Evolutionary conservation across 2,113 vertebrate genomes (phyloP).

Genomic region (Ctenomys sociabilis): DNA sequence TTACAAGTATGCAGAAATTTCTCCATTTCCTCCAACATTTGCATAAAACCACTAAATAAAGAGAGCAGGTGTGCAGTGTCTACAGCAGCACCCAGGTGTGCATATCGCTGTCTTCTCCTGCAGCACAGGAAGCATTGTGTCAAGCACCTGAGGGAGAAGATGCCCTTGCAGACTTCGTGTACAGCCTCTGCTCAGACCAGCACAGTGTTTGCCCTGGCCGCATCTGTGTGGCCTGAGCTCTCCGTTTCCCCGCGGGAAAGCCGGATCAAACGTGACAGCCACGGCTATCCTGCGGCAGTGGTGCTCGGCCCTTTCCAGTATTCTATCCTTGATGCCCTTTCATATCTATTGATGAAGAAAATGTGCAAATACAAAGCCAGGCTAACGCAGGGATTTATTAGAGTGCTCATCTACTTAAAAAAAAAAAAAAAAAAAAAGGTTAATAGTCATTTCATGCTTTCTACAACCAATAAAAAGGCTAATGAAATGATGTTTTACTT

Average conservation of each 20-base stretch:
- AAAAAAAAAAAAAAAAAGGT: background rate
- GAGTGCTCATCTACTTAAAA: background rate
- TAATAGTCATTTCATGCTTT: background rate
- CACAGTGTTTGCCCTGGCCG: rapidly evolving
- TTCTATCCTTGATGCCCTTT: background rate
- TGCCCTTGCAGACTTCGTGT: rapidly evolving
- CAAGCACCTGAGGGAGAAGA: rapidly evolving
- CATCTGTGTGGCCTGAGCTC: background rate
- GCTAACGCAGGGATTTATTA: background rate
- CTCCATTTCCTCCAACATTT: background rate
- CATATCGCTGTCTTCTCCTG: rapidly evolving
- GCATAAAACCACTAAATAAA: background rate
- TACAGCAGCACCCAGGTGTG: rapidly evolving
- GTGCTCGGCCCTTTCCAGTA: background rate
- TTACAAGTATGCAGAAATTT: background rate
- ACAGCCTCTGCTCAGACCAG: background rate
- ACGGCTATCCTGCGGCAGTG: rapidly evolving
- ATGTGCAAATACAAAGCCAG: background rate
- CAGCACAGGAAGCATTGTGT: rapidly evolving
- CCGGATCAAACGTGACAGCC: rapidly evolving
- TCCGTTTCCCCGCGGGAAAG: background rate
- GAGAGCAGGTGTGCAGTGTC: rapidly evolving
- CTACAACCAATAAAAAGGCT: background rate
- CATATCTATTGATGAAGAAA: background rate
- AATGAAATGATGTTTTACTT: background rate